These are phyloP conservation scores for Cardiocondyla obscurior DNA, from an alignment of 1,140 invertebrate species.

Conservation along the genomic window DNA sequence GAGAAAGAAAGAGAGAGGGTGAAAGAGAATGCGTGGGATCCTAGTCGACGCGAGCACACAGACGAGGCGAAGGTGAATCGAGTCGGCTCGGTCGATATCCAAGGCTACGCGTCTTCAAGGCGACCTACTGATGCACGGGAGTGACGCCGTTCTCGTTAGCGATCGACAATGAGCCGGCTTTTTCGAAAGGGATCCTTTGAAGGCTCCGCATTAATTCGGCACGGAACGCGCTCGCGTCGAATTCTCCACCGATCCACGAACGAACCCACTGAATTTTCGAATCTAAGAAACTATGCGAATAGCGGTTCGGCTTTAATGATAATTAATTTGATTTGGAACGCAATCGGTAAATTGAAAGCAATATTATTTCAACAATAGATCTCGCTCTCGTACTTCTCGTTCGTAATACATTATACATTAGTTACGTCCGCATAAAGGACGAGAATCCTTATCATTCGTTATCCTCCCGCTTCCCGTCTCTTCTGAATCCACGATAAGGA, in stretches of 20 bases:
- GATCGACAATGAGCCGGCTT: too few relatives aligned
- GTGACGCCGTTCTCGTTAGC: conserved; percentile 1
- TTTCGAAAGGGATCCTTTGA: not conserved
- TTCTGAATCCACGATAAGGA: not conserved
- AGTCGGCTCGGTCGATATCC: conserved; percentile 58
- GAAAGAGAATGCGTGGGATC: conserved; percentile 20
- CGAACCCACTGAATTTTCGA: too few relatives aligned
- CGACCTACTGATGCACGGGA: conserved; percentile 64
- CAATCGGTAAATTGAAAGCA: not conserved
- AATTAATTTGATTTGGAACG: not conserved
- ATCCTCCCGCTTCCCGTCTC: not conserved
- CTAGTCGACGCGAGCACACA: conserved; percentile 39
- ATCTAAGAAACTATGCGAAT: too few relatives aligned
- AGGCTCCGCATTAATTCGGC: not conserved
- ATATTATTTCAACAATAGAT: conserved; percentile 12
- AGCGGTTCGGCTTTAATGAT: too few relatives aligned
- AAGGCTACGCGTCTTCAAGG: conserved; percentile 69
- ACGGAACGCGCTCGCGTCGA: too few relatives aligned
- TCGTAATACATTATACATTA: not conserved
- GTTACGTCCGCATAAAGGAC: conserved; percentile 13
- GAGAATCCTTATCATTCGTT: not conserved
- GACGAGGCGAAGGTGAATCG: conserved; percentile 55
- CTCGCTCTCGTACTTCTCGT: not conserved
- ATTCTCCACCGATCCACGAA: too few relatives aligned
- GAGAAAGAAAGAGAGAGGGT: not conserved